Base-by-base conservation (phyloP, 2,888 invertebrate genomes). In the Sinodicranocentrus sp. region DNA sequence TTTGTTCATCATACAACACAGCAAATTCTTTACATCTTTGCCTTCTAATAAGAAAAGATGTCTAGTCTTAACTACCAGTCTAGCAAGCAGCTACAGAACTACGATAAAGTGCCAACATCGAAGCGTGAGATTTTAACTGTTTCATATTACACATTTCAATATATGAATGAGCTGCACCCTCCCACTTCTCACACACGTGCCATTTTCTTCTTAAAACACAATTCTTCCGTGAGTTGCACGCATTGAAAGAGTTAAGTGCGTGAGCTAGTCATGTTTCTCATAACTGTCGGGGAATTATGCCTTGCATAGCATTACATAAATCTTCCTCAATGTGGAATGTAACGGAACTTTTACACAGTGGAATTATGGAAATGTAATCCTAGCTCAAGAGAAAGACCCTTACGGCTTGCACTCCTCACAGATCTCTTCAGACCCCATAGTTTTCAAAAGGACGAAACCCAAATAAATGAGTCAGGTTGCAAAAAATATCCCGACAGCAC, bases 311-410 rank as follows among this genome's bases (percentile, higher is more conserved):
- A n/a, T 48, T 48, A 48, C n/a, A 48, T 48, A 48, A 48, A 48
- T 48, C 48, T 48, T 48, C 48, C 48, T n/a, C 48, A 48, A 48
- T 48, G 48, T 48, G n/a, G n/a, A n/a, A n/a, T 23, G 28, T 26
- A 28, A n/a, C 23, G 23, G 43, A 52, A 23, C 63, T 33, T 52
- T 23, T 52, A n/a, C 52, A 70, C 13, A 25, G 17, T 52, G 52
- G 52, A 70, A 70, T 70, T 70, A 70, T 70, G 70, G 52, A 70
- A 70, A 52, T 70, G 52, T 52, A 70, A 70, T 52, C 70, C 48
- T 17, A 43, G 39, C 67, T 21, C 25, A 13, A 33, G 25, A 28
- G 63, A 63, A 63, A 3, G 21, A 43, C 43, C 15, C 21, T n/a
- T 13, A 5, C 52, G 17, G 52, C 52, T 52, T 52, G 5, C n/a